A percentile compares a stretch with the other conserved stretches of the same genome.
Conservation (phyloP, 2,797 vertebrate species). For the Falco concolor region DNA sequence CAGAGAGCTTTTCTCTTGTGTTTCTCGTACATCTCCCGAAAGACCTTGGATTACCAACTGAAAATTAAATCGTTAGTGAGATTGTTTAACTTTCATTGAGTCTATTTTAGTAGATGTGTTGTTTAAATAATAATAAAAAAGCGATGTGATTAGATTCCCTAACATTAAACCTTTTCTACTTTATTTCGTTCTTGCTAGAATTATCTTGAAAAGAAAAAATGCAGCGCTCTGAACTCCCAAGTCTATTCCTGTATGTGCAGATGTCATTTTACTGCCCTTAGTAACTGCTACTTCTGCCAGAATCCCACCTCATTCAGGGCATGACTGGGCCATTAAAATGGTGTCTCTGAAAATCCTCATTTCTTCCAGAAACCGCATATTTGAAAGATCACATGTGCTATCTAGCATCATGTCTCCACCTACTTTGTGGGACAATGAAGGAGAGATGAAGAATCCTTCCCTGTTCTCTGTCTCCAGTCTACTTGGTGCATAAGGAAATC, state of each 20-base stretch:
- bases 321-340: background rate
- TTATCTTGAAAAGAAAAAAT: background rate
- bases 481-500: background rate
- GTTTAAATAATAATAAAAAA: constrained; percentile 25
- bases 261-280: background rate
- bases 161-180: background rate
- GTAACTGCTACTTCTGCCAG: background rate
- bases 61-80: background rate
- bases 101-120: background rate
- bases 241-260: background rate
- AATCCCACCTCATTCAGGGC: background rate
- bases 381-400: background rate
- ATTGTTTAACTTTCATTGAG: constrained; percentile 8
- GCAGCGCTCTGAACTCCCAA: background rate
- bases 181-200: background rate
- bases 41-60: background rate
- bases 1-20: background rate
- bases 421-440: background rate
- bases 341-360: background rate
- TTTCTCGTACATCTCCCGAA: constrained; percentile 2
- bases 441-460: background rate
- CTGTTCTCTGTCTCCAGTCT: background rate
- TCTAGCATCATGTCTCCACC: background rate
- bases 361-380: background rate
- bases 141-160: background rate